Conservation (phyloP, 2,888 invertebrate species). For the Sepiola atlantica region DNA sequence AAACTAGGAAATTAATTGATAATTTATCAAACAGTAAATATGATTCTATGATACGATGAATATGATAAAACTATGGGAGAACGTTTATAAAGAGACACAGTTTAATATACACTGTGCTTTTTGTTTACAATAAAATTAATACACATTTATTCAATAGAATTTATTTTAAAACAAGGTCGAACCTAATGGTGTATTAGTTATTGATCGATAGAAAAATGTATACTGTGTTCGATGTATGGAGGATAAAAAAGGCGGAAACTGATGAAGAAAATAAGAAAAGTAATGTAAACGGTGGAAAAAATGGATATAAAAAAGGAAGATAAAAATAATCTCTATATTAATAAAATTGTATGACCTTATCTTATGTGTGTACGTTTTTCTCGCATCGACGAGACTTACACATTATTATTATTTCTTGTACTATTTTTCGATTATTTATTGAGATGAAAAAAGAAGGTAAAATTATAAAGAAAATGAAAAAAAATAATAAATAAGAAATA, state of each 20-base stretch:
- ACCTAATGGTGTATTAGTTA: neutral
- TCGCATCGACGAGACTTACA: too few relatives aligned
- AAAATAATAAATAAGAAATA: neutral
- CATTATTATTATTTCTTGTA: too few relatives aligned
- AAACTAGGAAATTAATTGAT: neutral
- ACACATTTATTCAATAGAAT: neutral
- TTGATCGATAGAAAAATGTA: too few relatives aligned
- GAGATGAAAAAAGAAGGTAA: too few relatives aligned
- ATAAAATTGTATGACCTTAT: too few relatives aligned
- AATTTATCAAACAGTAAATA: neutral
- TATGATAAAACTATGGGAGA: neutral
- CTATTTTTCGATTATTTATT: too few relatives aligned
- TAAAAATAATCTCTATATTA: too few relatives aligned
- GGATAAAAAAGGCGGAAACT: neutral
- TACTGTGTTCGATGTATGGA: too few relatives aligned
- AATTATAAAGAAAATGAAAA: too few relatives aligned
- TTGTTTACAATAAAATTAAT: neutral
- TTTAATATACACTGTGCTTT: neutral
- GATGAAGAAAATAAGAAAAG: neutral
- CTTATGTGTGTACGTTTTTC: too few relatives aligned
- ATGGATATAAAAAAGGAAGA: too few relatives aligned
- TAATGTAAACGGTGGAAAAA: too few relatives aligned
- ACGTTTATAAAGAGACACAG: neutral
- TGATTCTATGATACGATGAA: neutral
- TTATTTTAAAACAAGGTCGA: neutral